Evolutionary conservation across 2,797 vertebrate genomes (phyloP).

Genomic region (Oreochromis mossambicus): DNA sequence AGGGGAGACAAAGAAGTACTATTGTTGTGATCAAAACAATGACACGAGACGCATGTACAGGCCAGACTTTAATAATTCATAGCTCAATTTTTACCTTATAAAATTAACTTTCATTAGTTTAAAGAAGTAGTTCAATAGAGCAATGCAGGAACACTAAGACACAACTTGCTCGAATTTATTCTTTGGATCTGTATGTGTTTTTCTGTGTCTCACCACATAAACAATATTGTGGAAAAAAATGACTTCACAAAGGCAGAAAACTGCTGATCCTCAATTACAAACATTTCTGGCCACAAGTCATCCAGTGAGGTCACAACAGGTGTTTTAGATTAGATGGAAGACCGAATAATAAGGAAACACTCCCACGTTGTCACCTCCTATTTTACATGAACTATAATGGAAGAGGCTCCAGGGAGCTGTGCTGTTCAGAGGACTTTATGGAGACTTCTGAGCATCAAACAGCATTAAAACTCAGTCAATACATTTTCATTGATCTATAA

Average conservation of each 20-base stretch:
- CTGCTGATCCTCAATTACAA: background rate
- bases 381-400: background rate
- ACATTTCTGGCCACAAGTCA: background rate
- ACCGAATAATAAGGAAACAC: background rate
- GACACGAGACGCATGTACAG: background rate
- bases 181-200: background rate
- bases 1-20: constrained; percentile 1
- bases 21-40: background rate
- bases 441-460: background rate
- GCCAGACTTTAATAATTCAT: background rate
- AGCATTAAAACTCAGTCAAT: background rate
- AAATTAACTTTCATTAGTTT: background rate
- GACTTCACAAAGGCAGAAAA: background rate
- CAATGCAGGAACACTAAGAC: background rate
- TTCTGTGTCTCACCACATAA: background rate
- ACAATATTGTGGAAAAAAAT: background rate
- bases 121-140: background rate
- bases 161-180: background rate
- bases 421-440: background rate
- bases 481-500: background rate
- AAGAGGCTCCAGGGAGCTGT: background rate
- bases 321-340: constrained; percentile 9
- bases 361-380: background rate
- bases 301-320: constrained; percentile 6
- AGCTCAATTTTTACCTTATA: background rate